Evolutionary conservation across 2,113 vertebrate species (phyloP), one percentile per base, ranked within the genome.

Genomic region (Lasiurus cinereus): DNA sequence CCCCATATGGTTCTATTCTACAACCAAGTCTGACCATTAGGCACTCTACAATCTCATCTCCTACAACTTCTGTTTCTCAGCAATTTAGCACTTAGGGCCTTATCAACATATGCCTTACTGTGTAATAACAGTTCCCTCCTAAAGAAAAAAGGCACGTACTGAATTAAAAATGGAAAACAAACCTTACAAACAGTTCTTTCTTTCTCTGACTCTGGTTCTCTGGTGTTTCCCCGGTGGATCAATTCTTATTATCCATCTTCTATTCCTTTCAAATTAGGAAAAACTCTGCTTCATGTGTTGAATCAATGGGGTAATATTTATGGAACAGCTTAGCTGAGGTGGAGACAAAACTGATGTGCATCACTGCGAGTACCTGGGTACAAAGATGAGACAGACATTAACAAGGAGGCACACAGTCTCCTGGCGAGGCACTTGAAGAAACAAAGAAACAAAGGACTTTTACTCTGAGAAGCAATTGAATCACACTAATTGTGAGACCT

Each of bases 191-290:
- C 62, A 80, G 21, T 36, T 78, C 3, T 87, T 64, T 50, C 46
- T 84, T 66, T n/a, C 36, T 80, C 54, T 94, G 72, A 72, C 77
- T 50, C 19, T 64, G 48, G 12, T 39, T 89, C 70, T 74, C 8
- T 69, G 27, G 18, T 84, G 22, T 83, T 85, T 92, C 66, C 78
- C 54, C 43, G 19, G 36, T 62, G 39, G n/a, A 79, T 89, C 84
- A 62, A 62, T 85, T 73, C 92, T 92, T 89, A 84, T 92, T 59
- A 84, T 54, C 70, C n/a, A 22, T 74, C 67, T 88, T 88, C 36
- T 73, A 84, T 89, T 92, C 85, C 74, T 85, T 74, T 85, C 54
- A 89, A 94, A 62, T 79, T 79, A 84, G 27, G 39, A 14, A 85
- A 94, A 85, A 21, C 48, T 88, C 36, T 4, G 1, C 21, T 69